Evolutionary conservation across 2,888 invertebrate species (phyloP).

Genomic region (Lasioglossum villosulum): DNA sequence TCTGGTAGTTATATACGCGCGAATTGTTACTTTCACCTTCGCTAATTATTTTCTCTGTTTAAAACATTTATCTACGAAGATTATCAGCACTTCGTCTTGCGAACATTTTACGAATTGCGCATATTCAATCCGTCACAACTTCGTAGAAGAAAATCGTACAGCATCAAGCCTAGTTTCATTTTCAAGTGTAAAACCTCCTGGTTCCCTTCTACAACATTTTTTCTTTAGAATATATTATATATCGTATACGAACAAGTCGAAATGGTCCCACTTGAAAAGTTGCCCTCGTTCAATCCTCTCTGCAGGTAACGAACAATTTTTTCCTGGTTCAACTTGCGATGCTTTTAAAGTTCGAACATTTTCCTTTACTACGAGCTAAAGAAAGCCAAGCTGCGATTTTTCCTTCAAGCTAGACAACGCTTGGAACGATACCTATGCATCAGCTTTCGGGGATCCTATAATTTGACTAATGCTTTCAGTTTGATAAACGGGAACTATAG

Average conservation of each 20-base stretch:
- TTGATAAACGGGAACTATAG: background rate
- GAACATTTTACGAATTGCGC: background rate
- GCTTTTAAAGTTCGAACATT: background rate
- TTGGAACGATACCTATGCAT: background rate
- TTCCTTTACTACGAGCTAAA: background rate
- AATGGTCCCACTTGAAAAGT: background rate
- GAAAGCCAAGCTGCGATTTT: background rate
- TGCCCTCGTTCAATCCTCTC: background rate
- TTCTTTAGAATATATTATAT: background rate
- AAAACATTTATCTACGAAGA: no score
- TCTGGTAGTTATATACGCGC: conserved; percentile 27
- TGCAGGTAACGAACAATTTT: background rate
- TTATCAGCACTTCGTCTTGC: no score
- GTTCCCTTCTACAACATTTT: background rate
- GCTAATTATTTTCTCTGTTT: no score
- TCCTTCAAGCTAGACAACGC: background rate
- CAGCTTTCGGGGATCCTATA: background rate
- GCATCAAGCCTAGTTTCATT: background rate
- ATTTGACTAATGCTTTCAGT: background rate
- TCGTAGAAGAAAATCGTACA: background rate
- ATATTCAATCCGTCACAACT: background rate
- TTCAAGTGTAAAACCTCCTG: background rate
- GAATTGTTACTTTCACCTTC: background rate
- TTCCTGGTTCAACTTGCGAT: background rate
- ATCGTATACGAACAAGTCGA: background rate